phyloP scores from a whole-genome alignment of 2,888 invertebrate species.

The Zhuqinia jingwanae region DNA sequence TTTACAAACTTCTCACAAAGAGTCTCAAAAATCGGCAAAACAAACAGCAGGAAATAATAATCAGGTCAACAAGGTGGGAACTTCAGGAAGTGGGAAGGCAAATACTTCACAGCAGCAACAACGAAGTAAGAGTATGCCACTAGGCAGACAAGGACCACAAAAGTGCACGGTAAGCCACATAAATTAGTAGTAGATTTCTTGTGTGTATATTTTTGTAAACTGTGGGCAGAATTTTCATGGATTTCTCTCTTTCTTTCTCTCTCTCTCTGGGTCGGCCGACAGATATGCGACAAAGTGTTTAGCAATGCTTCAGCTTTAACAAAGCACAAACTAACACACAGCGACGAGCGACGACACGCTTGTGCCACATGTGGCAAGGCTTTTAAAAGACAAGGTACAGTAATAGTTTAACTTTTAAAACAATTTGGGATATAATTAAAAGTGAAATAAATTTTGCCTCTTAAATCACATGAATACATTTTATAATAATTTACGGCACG shows the following conservation, averaged over 20 bases:
- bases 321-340: constrained; percentile 98
- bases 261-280: constrained; percentile 82
- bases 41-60: not conserved
- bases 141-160: constrained; percentile 94
- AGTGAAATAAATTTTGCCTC: too few relatives aligned
- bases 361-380: constrained; percentile 98
- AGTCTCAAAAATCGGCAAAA: constrained; percentile 11
- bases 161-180: constrained; percentile 90
- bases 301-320: constrained; percentile 93
- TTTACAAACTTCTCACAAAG: too few relatives aligned
- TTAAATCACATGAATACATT: too few relatives aligned
- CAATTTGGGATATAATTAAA: too few relatives aligned
- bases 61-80: constrained; percentile 16
- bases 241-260: not conserved
- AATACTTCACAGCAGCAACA: constrained; percentile 80
- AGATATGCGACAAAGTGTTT: constrained; percentile 98
- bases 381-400: constrained; percentile 98
- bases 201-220: too few relatives aligned
- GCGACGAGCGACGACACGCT: constrained; percentile 97
- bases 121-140: constrained; percentile 92
- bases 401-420: too few relatives aligned
- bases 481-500: too few relatives aligned
- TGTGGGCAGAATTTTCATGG: not conserved
- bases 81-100: not conserved
- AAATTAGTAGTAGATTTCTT: not conserved